Evolutionary conservation across 2,797 vertebrate species (phyloP), one percentile per base, ranked within the genome.

Genomic region (Microctenopoma lineatum): DNA sequence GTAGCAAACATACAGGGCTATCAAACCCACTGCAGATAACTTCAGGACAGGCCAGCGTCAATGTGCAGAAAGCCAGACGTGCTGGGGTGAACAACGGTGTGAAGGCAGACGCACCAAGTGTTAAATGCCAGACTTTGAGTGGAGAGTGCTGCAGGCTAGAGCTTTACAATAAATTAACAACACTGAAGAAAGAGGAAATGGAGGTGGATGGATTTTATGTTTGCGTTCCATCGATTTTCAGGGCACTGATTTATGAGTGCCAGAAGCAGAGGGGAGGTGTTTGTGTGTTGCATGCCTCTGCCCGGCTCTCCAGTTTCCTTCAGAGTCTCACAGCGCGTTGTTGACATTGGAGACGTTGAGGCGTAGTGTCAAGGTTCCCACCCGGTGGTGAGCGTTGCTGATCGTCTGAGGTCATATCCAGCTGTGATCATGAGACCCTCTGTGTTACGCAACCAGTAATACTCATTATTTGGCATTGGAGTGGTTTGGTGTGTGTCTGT

Each of bases 151-250:
- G 58, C 34, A 25, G 68, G 25, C 65, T 34, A 3, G 38, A 70
- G 77, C 75, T 89, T 78, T 85, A 85, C 74, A 75, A 61, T 74
- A 83, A 70, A 84, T 87, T 88, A 81, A 86, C 72, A 56, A 68
- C 55, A 12, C 60, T 0, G 16, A 55, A 45, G 61, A 79, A 80
- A 75, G 73, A 86, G 75, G 79, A 79, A 90, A 82, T 78, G 21
- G 36, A 16, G 62, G 48, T 5, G 42, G 77, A 80, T 84, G 15
- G 71, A 89, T 84, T 79, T 73, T 18, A 52, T 60, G 61, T 79
- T 21, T 48, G 27, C 41, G 62, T 60, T 46, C 45, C 56, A 80
- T 89, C 0, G 60, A 89, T 87, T 83, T 73, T 51, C 38, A 51
- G 25, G 50, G 8, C 53, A 74, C 59, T 86, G 83, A 85, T 88